Evolutionary conservation across 2,888 invertebrate genomes (phyloP).

Genomic region (Smittia sp.): DNA sequence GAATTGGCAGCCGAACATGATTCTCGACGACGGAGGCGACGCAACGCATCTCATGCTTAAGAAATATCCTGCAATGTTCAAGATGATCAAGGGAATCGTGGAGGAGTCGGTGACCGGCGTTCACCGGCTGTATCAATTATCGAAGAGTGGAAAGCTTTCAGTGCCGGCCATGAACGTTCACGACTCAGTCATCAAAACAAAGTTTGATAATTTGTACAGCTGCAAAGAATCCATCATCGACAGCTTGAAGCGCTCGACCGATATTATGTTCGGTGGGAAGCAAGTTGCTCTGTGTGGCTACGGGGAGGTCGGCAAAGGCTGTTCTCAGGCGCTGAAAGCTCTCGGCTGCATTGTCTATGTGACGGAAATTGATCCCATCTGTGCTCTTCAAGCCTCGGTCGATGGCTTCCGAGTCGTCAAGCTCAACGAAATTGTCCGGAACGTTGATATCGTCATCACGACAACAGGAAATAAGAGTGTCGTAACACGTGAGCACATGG

Average conservation of each 20-base stretch:
- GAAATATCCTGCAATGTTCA: slow-evolving; percentile 90
- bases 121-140: slow-evolving; percentile 91
- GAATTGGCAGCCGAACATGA: slow-evolving; percentile 97
- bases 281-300: slow-evolving; percentile 95
- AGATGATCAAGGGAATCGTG: slow-evolving; percentile 91
- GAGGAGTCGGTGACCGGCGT: slow-evolving; percentile 99
- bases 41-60: slow-evolving; percentile 95
- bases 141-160: slow-evolving; percentile 88
- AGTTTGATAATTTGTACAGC: slow-evolving; percentile 95
- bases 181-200: slow-evolving; percentile 96
- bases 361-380: slow-evolving; percentile 97
- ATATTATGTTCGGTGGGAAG: slow-evolving; percentile 98
- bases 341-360: slow-evolving; percentile 84
- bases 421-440: slow-evolving; percentile 87
- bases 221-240: slow-evolving; percentile 90
- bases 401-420: slow-evolving; percentile 88
- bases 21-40: slow-evolving; percentile 95
- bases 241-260: slow-evolving; percentile 58
- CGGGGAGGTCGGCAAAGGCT: slow-evolving; percentile 96
- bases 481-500: slow-evolving; percentile 92
- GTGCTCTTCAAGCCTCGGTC: slow-evolving; percentile 90
- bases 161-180: slow-evolving; percentile 99
- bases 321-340: slow-evolving; percentile 91
- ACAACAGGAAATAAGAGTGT: slow-evolving; percentile 98
- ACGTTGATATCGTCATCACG: slow-evolving; percentile 94